These are phyloP conservation scores for Danionella dracula DNA, from an alignment of 2,797 vertebrate species.

Conservation along the genomic window DNA sequence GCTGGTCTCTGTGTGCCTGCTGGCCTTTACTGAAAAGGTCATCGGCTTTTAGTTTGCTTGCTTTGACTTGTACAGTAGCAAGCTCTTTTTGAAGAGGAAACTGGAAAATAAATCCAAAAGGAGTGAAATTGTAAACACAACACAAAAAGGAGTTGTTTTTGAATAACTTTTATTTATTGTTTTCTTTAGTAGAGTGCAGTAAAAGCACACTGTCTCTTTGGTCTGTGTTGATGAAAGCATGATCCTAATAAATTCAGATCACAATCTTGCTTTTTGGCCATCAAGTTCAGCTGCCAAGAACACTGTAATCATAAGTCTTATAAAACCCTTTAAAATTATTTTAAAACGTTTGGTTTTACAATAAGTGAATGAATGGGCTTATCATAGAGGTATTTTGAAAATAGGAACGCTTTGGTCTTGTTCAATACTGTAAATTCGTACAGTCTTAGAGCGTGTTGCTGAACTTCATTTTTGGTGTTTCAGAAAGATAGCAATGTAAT, in stretches of 20 bases:
- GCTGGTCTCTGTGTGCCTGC: constrained; percentile 6
- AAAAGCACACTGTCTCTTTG: background rate
- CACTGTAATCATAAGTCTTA: background rate
- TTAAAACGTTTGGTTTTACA: background rate
- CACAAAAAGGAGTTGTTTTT: background rate
- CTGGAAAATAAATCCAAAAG: too few relatives aligned
- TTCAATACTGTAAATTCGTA: background rate
- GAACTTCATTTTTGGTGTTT: constrained; percentile 68
- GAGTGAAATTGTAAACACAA: background rate
- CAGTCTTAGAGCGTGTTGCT: background rate
- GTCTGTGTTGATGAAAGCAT: too few relatives aligned
- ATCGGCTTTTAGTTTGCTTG: constrained; percentile 8
- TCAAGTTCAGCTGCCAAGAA: background rate
- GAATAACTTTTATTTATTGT: constrained; percentile 15
- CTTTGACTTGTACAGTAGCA: background rate
- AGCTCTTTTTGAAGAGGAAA: too few relatives aligned
- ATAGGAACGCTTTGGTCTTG: background rate
- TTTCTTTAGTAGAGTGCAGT: background rate
- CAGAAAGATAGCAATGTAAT: constrained; percentile 81
- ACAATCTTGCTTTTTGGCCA: background rate
- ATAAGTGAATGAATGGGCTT: too few relatives aligned
- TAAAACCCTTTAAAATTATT: background rate
- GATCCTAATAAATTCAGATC: too few relatives aligned
- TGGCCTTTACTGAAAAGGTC: constrained; percentile 65
- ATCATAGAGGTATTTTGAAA: background rate